Conservation (phyloP, 2,888 invertebrate species). For the Cistogaster globosa region DNA sequence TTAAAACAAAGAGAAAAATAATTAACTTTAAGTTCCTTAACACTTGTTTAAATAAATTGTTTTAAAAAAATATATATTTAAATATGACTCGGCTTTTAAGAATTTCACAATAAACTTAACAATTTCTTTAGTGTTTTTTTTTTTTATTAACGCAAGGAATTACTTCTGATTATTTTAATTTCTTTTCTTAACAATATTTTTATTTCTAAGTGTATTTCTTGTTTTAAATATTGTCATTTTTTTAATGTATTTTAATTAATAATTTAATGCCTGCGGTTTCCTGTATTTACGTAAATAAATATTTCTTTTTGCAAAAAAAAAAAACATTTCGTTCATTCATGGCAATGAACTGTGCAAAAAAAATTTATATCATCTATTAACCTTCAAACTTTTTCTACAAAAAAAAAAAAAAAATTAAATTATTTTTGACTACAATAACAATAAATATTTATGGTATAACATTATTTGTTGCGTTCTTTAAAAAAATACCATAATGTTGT, state of each 20-base stretch:
- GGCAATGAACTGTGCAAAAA: conserved; percentile 42
- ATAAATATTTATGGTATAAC: no score
- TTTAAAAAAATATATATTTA: neutral
- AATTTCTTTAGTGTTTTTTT: neutral
- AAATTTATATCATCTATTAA: neutral
- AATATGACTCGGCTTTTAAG: conserved; percentile 15
- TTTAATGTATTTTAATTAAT: neutral
- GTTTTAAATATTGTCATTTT: neutral
- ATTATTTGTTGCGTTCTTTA: no score
- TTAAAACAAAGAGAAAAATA: conserved; percentile 42
- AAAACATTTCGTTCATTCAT: neutral
- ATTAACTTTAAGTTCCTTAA: conserved; percentile 11
- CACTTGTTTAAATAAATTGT: conserved; percentile 49
- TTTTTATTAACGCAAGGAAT: no score
- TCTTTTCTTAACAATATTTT: neutral
- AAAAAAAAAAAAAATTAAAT: neutral
- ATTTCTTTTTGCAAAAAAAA: neutral
- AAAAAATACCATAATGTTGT: neutral
- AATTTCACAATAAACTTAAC: conserved; percentile 13
- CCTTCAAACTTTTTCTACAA: neutral
- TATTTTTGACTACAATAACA: no score
- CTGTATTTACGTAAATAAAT: neutral
- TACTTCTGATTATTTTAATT: no score
- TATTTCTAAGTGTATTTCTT: neutral
- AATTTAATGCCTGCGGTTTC: neutral